Conservation (phyloP, 2,797 vertebrate species). For the Aeoliscus strigatus region DNA sequence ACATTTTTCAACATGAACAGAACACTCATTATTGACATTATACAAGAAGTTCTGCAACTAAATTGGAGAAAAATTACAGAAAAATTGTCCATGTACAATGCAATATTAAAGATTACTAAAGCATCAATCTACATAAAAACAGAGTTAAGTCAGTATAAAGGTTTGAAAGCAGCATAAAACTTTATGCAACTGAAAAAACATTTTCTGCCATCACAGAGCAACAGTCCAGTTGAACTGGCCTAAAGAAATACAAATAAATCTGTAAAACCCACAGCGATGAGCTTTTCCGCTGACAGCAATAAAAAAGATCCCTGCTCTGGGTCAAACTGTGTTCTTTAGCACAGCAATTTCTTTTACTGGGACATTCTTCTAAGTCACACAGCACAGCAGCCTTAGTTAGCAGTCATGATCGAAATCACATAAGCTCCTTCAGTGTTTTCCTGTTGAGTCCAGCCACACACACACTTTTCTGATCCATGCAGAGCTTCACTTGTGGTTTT, state of each 20-base stretch:
- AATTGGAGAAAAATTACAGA: too few relatives aligned
- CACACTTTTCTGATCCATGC: slow-evolving; percentile 24
- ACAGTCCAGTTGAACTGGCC: slow-evolving; percentile 42
- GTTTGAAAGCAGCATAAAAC: too few relatives aligned
- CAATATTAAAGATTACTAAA: too few relatives aligned
- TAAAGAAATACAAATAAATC: slow-evolving; percentile 52
- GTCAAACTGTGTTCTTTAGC: slow-evolving; percentile 42
- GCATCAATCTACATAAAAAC: too few relatives aligned
- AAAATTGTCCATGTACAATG: too few relatives aligned
- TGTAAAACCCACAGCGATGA: slow-evolving; percentile 40
- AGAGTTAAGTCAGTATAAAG: too few relatives aligned
- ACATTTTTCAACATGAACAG: too few relatives aligned
- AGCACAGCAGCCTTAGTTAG: slow-evolving; percentile 38
- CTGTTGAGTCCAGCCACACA: slow-evolving; percentile 15
- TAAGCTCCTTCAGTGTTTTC: slow-evolving; percentile 41
- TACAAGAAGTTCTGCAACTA: too few relatives aligned
- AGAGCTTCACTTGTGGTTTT: slow-evolving; percentile 8
- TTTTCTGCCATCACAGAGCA: slow-evolving; percentile 9
- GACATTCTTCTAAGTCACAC: slow-evolving; percentile 60
- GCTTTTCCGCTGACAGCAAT: slow-evolving; percentile 51
- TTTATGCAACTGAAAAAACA: too few relatives aligned
- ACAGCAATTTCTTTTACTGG: slow-evolving; percentile 50
- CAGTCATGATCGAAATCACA: slow-evolving; percentile 49
- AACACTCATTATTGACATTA: too few relatives aligned
- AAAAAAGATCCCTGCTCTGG: slow-evolving; percentile 55